A percentile compares a stretch with the other conserved stretches of the same genome.
Conservation (phyloP, 2,797 vertebrate species). For the Tokudaia tokunoshimensis region DNA sequence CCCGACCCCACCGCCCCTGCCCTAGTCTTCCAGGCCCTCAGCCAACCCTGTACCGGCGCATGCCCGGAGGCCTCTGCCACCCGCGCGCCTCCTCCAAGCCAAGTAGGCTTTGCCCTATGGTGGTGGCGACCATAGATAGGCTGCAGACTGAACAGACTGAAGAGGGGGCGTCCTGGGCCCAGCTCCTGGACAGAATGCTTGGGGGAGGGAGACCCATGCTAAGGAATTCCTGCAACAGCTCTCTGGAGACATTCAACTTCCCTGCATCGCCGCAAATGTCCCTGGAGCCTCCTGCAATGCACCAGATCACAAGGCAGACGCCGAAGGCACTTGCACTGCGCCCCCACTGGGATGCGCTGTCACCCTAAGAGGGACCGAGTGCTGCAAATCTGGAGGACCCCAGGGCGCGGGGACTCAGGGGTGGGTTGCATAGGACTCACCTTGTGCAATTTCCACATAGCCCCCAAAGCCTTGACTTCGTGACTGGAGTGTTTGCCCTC, state of each 20-base stretch:
- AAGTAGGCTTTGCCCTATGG: not conserved
- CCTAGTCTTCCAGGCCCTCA: not conserved
- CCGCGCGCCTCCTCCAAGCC: not conserved
- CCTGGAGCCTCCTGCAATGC: conserved; percentile 77
- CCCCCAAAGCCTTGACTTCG: conserved; percentile 97
- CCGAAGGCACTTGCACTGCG: conserved; percentile 68
- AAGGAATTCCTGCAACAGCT: conserved; percentile 16
- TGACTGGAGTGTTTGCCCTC: conserved; percentile 97
- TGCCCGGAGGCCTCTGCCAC: not conserved
- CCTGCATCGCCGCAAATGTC: not conserved
- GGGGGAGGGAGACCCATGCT: not conserved
- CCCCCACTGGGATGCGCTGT: conserved; percentile 59
- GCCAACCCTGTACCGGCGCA: not conserved
- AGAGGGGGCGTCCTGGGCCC: not conserved
- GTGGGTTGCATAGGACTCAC: conserved; percentile 87
- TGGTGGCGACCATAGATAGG: not conserved
- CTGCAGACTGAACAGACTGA: not conserved
- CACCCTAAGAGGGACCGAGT: not conserved
- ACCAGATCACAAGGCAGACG: conserved; percentile 67
- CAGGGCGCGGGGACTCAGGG: not conserved
- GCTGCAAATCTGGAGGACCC: not conserved
- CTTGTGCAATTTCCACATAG: conserved; percentile 99
- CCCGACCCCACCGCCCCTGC: not conserved
- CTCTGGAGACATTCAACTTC: conserved; percentile 27
- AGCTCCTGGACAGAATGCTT: not conserved